These are phyloP conservation scores for Tetranychus truncatus DNA, from an alignment of 2,888 invertebrate genomes.

Conservation along the genomic window DNA sequence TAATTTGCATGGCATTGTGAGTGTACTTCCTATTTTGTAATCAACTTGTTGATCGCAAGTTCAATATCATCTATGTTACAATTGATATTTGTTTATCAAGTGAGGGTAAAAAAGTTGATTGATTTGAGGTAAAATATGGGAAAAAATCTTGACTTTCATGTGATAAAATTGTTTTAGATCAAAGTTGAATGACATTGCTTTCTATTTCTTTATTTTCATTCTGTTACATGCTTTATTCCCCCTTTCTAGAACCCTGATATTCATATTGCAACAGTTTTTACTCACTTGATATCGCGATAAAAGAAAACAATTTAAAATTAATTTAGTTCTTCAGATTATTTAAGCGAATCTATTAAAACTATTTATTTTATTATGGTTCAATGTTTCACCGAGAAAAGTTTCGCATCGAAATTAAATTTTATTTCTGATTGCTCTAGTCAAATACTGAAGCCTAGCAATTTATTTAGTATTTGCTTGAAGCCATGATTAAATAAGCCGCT, in stretches of 20 bases:
- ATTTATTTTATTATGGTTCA: background rate
- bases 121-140: background rate
- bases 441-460: no score
- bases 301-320: no score
- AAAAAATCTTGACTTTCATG: background rate
- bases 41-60: background rate
- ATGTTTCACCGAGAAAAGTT: background rate
- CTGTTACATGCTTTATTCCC: no score
- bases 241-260: no score
- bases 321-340: background rate
- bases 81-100: background rate
- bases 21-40: background rate
- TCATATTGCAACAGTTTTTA: no score
- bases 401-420: background rate
- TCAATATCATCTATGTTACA: background rate
- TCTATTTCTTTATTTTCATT: no score
- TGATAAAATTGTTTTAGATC: no score
- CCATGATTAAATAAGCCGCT: no score
- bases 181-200: no score
- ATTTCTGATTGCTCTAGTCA: background rate
- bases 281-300: no score
- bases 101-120: background rate
- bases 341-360: background rate
- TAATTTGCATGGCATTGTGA: background rate
- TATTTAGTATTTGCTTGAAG: no score